These are phyloP conservation scores for Spea multiplicata DNA, from an alignment of 2,113 vertebrate species.

Conservation along the genomic window DNA sequence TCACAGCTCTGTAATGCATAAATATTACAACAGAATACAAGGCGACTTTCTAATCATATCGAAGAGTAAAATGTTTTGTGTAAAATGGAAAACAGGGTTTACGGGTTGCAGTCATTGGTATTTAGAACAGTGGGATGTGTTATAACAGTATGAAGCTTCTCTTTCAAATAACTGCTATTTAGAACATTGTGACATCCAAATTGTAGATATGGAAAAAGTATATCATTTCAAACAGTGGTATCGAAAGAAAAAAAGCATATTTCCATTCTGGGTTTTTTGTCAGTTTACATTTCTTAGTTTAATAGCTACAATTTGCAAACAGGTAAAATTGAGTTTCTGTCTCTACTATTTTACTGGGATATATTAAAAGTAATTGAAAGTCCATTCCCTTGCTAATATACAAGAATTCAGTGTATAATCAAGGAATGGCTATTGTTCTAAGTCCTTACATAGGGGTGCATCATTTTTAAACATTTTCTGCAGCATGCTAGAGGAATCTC, in stretches of 20 bases:
- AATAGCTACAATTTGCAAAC: neutral
- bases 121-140: constrained; percentile 8
- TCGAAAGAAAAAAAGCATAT: neutral
- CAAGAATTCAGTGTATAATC: neutral
- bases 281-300: neutral
- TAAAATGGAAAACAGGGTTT: neutral
- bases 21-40: constrained; percentile 9
- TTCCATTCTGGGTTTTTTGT: neutral
- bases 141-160: constrained; percentile 3
- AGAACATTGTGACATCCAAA: constrained; percentile 18
- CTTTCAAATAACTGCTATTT: neutral
- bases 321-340: neutral
- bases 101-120: neutral
- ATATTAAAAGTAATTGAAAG: neutral
- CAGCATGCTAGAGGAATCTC: neutral
- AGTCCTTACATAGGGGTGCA: neutral
- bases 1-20: too few species aligned
- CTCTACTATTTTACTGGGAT: neutral
- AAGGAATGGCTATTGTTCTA: neutral
- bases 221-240: constrained; percentile 5
- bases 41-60: neutral
- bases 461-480: neutral
- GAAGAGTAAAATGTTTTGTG: neutral
- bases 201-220: constrained; percentile 12
- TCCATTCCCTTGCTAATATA: neutral